Evolutionary conservation across 2,888 invertebrate species (phyloP).

Genomic region (Oscheius onirici): DNA sequence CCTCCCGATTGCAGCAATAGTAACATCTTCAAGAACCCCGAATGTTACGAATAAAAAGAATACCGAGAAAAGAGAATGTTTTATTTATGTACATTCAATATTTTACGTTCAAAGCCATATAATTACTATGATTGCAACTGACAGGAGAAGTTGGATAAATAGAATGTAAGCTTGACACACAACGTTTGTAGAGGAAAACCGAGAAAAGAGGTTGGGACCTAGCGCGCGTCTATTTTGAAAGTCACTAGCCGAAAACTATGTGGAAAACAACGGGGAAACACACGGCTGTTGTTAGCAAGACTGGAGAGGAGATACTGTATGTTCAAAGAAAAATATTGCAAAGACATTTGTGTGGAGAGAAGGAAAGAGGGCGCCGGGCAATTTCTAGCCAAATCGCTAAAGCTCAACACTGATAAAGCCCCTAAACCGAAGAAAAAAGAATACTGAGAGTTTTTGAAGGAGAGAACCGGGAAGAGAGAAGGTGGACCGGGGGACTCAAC

Average conservation of each 20-base stretch:
- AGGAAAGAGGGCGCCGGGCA: slow-evolving; percentile 2
- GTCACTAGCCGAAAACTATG: slow-evolving; percentile 6
- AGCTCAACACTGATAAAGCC: slow-evolving; percentile 31
- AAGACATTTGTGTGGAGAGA: slow-evolving; percentile 21
- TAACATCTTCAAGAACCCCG: too few species aligned
- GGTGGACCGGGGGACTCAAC: slow-evolving; percentile 4
- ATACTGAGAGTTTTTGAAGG: slow-evolving; percentile 1
- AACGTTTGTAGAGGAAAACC: too few species aligned
- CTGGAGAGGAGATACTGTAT: slow-evolving; percentile 3
- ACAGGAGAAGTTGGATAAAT: not conserved
- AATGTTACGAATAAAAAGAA: too few species aligned
- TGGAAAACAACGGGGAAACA: not conserved
- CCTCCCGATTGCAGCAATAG: too few species aligned
- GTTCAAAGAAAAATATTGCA: slow-evolving; percentile 20
- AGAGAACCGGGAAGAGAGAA: slow-evolving; percentile 12
- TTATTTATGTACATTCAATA: slow-evolving; percentile 27
- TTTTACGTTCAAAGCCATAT: slow-evolving; percentile 18
- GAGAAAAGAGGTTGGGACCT: not conserved
- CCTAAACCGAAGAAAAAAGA: slow-evolving; percentile 27
- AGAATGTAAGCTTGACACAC: not conserved
- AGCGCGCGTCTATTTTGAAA: slow-evolving; percentile 12
- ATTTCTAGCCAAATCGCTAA: slow-evolving; percentile 28
- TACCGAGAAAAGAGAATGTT: not conserved
- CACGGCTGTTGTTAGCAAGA: not conserved
- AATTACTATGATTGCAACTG: slow-evolving; percentile 19